Evolutionary conservation across 1,140 invertebrate genomes (phyloP).

Genomic region (Brachionus sp.): DNA sequence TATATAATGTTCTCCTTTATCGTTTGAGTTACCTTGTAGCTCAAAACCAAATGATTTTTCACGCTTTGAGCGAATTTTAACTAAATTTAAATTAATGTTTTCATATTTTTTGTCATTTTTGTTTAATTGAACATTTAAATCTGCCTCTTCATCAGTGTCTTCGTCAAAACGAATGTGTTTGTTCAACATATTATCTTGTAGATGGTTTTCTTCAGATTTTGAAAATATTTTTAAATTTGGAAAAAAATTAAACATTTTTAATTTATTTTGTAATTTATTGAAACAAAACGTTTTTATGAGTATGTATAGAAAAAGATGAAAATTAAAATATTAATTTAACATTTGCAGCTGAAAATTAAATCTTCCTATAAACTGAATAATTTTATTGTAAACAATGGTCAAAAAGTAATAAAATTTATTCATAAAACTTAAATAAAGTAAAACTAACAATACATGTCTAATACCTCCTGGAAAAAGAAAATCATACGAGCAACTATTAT

Average conservation of each 20-base stretch:
- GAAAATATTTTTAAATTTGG: background rate
- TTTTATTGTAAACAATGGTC: background rate
- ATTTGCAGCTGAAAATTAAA: background rate
- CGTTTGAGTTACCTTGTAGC: background rate
- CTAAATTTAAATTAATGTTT: background rate
- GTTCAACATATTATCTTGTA: background rate
- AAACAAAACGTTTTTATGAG: background rate
- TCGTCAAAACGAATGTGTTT: conserved; percentile 35
- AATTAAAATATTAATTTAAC: background rate
- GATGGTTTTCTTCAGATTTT: background rate
- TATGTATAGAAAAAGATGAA: too few species aligned
- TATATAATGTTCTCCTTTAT: conserved; percentile 7
- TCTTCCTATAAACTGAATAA: background rate
- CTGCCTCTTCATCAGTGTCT: background rate
- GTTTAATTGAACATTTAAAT: background rate
- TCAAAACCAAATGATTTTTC: conserved; percentile 33
- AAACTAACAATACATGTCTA: too few species aligned
- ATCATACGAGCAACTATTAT: too few species aligned
- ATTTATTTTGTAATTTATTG: background rate
- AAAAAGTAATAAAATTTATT: too few species aligned
- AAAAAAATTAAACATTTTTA: conserved; percentile 24
- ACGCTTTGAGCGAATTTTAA: background rate
- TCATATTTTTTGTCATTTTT: background rate
- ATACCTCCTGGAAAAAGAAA: too few species aligned
- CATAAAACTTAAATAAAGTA: too few species aligned